These are phyloP conservation scores for Alethe diademata DNA, from an alignment of 2,113 vertebrate genomes.

Conservation along the genomic window DNA sequence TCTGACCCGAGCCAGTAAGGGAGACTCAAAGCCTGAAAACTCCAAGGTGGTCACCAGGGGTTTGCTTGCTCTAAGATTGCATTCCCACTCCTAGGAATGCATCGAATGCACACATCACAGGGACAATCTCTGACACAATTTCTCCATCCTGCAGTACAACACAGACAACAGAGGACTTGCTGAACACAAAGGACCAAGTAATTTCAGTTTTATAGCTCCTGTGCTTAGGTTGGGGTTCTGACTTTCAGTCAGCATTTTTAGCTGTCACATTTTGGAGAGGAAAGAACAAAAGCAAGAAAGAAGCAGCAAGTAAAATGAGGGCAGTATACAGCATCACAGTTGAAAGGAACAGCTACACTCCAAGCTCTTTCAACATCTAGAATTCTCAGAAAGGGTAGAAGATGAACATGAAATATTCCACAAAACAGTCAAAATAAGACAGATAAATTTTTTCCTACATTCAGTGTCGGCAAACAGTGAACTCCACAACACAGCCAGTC, in stretches of 20 bases:
- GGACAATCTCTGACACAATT: neutral
- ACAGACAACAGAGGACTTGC: neutral
- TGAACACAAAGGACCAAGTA: neutral
- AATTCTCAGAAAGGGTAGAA: neutral
- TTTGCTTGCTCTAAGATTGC: neutral
- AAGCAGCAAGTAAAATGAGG: neutral
- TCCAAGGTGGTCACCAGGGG: neutral
- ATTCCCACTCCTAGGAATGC: neutral
- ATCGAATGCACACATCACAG: fast-evolving
- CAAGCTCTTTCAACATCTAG: neutral
- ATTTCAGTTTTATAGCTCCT: neutral
- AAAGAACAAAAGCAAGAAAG: neutral
- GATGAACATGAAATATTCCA: neutral
- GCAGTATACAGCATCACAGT: neutral
- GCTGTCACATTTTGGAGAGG: neutral
- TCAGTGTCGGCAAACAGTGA: neutral
- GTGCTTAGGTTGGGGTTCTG: neutral
- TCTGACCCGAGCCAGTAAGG: neutral
- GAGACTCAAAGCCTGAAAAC: neutral
- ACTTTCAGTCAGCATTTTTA: neutral
- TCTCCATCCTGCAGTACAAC: neutral
- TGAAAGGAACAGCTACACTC: neutral
- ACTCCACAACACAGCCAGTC: neutral
- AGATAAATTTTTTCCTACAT: fast-evolving
- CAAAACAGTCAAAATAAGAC: neutral